phyloP scores from a whole-genome alignment of 2,888 invertebrate species.

The Aphidoletes aphidimyza region DNA sequence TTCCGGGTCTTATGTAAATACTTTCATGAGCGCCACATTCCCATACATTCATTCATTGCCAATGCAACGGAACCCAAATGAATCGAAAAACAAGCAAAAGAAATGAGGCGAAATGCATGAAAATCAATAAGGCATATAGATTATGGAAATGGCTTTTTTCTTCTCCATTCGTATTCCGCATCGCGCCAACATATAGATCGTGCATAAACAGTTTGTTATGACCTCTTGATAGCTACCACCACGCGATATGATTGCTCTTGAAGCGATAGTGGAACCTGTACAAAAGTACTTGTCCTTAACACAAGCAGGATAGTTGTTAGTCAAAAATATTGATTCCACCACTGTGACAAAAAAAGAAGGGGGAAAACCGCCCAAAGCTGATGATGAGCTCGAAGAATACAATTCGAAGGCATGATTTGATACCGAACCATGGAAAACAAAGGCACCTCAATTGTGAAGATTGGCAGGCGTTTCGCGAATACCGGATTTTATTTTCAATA shows the following conservation, averaged over 20 bases:
- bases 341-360: not conserved
- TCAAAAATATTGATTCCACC: not conserved
- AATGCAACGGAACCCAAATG: not conserved
- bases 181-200: not conserved
- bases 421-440: no score
- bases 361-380: no score
- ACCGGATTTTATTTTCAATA: no score
- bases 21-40: not conserved
- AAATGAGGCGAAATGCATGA: not conserved
- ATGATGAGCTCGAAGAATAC: not conserved
- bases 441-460: no score
- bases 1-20: constrained; percentile 26
- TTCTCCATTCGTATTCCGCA: not conserved
- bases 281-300: not conserved
- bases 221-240: constrained; percentile 27
- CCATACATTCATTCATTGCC: not conserved
- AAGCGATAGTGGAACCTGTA: not conserved
- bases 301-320: constrained; percentile 31
- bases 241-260: constrained; percentile 32
- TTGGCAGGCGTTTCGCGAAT: no score
- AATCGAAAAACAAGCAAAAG: not conserved
- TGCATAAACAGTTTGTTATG: constrained; percentile 3
- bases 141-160: not conserved
- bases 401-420: no score
- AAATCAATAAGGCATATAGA: constrained; percentile 34